phyloP scores from a whole-genome alignment of 2,113 vertebrate species.

The Grallaria varia region DNA sequence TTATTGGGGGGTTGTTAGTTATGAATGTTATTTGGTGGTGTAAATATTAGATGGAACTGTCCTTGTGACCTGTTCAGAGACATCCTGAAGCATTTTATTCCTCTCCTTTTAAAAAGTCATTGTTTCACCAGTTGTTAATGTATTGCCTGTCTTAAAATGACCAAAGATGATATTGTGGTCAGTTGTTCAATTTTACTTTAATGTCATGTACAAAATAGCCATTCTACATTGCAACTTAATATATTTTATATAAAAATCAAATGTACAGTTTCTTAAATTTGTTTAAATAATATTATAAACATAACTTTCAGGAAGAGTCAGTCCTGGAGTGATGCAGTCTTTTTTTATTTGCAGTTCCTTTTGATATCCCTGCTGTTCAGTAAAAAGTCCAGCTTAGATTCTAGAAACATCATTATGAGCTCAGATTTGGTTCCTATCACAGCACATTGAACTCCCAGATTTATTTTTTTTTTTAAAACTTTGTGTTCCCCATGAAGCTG shows the following conservation, averaged over 20 bases:
- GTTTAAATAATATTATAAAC: constrained; percentile 75
- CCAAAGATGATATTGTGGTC: neutral
- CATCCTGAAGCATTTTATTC: neutral
- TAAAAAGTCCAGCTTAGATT: constrained; percentile 7
- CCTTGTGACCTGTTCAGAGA: neutral
- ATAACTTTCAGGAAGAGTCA: constrained; percentile 29
- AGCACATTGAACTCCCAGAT: neutral
- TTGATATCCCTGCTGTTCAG: neutral
- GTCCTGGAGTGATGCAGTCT: constrained; percentile 7
- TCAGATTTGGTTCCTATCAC: neutral
- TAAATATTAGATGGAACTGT: neutral
- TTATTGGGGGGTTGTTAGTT: neutral
- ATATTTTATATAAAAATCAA: constrained; percentile 67
- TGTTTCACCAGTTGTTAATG: neutral
- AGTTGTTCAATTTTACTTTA: constrained; percentile 53
- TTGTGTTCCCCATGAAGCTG: neutral
- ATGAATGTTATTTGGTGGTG: neutral
- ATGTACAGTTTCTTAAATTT: constrained; percentile 67
- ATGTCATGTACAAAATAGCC: constrained; percentile 58
- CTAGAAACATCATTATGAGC: neutral
- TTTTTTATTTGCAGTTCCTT: constrained; percentile 19
- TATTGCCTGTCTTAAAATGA: constrained; percentile 3
- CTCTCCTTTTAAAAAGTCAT: neutral
- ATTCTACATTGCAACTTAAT: constrained; percentile 46
- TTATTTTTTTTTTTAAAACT: neutral